phyloP scores from a whole-genome alignment of 2,113 vertebrate species.

The Salvator merianae region DNA sequence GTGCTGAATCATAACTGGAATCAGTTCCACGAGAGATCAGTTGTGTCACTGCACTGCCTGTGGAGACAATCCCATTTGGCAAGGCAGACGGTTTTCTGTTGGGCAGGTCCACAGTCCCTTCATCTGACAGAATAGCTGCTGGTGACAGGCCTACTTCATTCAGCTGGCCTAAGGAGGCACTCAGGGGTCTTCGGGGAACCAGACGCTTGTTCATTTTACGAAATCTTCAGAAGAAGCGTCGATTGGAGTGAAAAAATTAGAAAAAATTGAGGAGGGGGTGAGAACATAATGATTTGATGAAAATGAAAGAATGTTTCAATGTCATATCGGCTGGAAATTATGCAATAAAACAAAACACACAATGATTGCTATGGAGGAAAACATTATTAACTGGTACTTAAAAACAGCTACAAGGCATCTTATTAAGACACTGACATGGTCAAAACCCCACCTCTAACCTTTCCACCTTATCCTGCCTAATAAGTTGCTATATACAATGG shows the following conservation, averaged over 20 bases:
- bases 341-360: not conserved
- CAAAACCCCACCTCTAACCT: not conserved
- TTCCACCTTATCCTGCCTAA: not conserved
- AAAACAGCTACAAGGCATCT: not conserved
- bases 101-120: constrained; percentile 84
- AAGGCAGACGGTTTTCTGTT: constrained; percentile 85
- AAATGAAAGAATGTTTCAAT: too few relatives aligned
- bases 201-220: constrained; percentile 98
- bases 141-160: constrained; percentile 88
- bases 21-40: constrained; percentile 93
- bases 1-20: constrained; percentile 80
- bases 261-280: too few relatives aligned
- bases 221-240: constrained; percentile 79
- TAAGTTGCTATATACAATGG: not conserved
- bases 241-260: not conserved
- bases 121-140: constrained; percentile 86
- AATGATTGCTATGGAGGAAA: too few relatives aligned
- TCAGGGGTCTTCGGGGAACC: constrained; percentile 84
- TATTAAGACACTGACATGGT: not conserved
- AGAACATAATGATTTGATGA: too few relatives aligned
- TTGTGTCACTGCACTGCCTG: constrained; percentile 82
- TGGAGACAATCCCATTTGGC: constrained; percentile 87
- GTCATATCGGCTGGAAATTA: too few relatives aligned
- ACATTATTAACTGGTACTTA: not conserved
- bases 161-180: constrained; percentile 86